Percentiles rank a stretch among this genome's conserved stretches.
These are phyloP conservation scores for Carlito syrichta DNA, from an alignment of 2,113 vertebrate genomes.

Conservation along the genomic window DNA sequence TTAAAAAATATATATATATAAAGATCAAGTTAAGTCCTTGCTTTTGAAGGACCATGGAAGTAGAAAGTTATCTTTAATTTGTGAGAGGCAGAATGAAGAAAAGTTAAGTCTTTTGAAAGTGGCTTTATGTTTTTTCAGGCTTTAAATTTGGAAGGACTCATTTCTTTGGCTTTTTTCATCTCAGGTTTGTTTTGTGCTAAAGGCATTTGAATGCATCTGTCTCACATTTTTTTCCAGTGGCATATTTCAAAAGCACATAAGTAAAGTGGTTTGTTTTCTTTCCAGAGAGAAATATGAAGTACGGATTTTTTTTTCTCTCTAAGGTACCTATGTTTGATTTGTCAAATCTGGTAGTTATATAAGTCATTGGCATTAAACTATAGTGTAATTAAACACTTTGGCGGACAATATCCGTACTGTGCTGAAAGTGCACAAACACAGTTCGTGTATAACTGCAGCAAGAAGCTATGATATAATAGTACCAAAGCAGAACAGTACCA, in stretches of 20 bases:
- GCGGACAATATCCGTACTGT: background rate
- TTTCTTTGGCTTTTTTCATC: conserved; percentile 61
- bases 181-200: conserved; percentile 62
- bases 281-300: conserved; percentile 59
- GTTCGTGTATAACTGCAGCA: background rate
- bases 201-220: conserved; percentile 70
- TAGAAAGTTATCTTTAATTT: background rate
- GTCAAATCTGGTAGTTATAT: conserved; percentile 54
- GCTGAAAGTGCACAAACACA: background rate
- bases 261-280: conserved; percentile 54
- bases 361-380: conserved; percentile 35
- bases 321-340: conserved; percentile 44
- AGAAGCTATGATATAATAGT: background rate
- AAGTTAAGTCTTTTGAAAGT: background rate
- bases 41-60: background rate
- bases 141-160: conserved; percentile 65
- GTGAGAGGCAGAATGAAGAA: conserved; percentile 1
- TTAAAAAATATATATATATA: too few species aligned
- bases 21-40: background rate
- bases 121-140: background rate
- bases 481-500: background rate
- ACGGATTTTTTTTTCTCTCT: background rate
- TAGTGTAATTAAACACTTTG: conserved; percentile 56
- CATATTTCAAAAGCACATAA: conserved; percentile 57
- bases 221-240: conserved; percentile 31